These are phyloP conservation scores for Escarpia spicata DNA, from an alignment of 2,888 invertebrate species.

Conservation along the genomic window DNA sequence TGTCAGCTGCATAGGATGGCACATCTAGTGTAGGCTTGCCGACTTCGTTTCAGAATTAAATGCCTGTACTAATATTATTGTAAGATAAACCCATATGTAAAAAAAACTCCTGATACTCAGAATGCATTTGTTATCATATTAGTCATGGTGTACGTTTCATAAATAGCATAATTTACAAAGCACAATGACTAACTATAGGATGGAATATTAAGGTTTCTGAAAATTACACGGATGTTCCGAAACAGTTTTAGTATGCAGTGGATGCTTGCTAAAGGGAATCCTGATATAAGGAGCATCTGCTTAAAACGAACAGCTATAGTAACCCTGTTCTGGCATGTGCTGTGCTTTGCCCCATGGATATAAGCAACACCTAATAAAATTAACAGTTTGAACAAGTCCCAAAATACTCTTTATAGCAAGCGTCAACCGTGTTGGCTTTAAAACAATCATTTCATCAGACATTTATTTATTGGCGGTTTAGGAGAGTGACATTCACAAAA, in stretches of 20 bases:
- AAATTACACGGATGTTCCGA: neutral
- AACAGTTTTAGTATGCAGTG: neutral
- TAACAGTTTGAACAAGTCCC: too few relatives aligned
- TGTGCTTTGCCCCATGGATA: too few relatives aligned
- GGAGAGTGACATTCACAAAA: neutral
- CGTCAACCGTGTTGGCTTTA: neutral
- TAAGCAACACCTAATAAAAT: too few relatives aligned
- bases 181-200: neutral
- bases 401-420: too few relatives aligned
- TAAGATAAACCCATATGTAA: neutral
- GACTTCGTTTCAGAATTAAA: neutral
- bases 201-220: neutral
- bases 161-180: neutral
- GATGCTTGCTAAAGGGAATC: too few relatives aligned
- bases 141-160: neutral
- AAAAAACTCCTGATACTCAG: neutral
- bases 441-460: neutral
- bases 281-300: too few relatives aligned
- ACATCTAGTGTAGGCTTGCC: neutral
- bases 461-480: slow-evolving; percentile 1
- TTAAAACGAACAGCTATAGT: too few relatives aligned
- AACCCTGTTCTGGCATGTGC: too few relatives aligned
- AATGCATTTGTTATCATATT: slow-evolving; percentile 1
- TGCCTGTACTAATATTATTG: neutral
- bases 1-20: neutral